Conservation (phyloP, 2,888 invertebrate genomes). For the Cyclophora albipunctata region DNA sequence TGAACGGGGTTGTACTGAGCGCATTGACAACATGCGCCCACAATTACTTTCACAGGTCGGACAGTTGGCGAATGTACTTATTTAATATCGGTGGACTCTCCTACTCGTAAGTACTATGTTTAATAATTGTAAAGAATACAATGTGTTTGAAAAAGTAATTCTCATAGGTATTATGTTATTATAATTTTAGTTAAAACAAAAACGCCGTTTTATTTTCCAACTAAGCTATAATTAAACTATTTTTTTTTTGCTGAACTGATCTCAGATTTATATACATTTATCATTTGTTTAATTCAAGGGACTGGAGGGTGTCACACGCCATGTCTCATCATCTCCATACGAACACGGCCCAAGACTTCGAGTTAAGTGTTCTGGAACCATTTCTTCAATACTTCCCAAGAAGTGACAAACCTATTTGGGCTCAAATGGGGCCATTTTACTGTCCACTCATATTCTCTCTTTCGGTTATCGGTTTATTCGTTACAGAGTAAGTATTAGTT, state of each 20-base stretch:
- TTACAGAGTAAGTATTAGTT: conserved; percentile 60
- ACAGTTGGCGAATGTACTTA: conserved; percentile 88
- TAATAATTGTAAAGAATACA: conserved; percentile 3
- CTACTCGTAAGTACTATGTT: conserved; percentile 64
- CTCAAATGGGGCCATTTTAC: conserved; percentile 75
- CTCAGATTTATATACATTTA: too few relatives aligned
- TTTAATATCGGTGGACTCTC: conserved; percentile 82
- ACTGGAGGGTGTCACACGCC: conserved; percentile 86
- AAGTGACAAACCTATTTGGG: conserved; percentile 66
- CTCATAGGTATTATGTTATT: too few relatives aligned
- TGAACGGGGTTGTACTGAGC: conserved; percentile 39
- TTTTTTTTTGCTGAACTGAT: too few relatives aligned
- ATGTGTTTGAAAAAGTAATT: too few relatives aligned
- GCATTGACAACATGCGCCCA: conserved; percentile 78
- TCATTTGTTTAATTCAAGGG: conserved; percentile 51
- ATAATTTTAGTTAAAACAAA: too few relatives aligned
- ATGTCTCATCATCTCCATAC: conserved; percentile 88
- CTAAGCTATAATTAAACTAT: too few relatives aligned
- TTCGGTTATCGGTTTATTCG: conserved; percentile 33
- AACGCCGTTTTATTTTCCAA: too few relatives aligned
- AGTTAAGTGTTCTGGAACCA: conserved; percentile 82
- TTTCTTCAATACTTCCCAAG: conserved; percentile 80
- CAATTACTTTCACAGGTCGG: conserved; percentile 86
- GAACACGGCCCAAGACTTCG: conserved; percentile 85
- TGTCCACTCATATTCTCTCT: conserved; percentile 59